Evolutionary conservation across 2,113 vertebrate species (phyloP).

Genomic region (Ibidorhyncha struthersii): DNA sequence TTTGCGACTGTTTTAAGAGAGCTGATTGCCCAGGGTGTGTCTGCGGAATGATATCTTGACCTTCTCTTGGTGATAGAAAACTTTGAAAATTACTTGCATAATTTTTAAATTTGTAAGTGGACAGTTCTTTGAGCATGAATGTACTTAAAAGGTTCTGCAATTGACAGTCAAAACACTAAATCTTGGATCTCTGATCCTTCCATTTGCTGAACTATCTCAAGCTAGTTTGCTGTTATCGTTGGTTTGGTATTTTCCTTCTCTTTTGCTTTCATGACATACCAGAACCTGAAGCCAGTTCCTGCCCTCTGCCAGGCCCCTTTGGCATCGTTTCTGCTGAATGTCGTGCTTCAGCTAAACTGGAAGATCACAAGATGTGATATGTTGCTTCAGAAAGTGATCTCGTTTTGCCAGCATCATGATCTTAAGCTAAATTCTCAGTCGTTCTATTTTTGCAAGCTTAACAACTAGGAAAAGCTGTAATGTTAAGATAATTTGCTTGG

Average conservation of each 20-base stretch:
- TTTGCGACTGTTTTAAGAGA: background rate
- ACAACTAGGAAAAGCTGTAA: slow-evolving; percentile 29
- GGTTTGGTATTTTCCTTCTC: background rate
- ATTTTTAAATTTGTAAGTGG: background rate
- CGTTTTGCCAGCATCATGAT: slow-evolving; percentile 61
- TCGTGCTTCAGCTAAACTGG: background rate
- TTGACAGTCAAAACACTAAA: background rate
- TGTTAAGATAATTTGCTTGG: slow-evolving; percentile 36
- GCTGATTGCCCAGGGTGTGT: background rate
- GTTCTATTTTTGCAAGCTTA: slow-evolving; percentile 37
- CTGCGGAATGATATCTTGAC: background rate
- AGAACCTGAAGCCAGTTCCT: background rate
- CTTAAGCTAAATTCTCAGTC: slow-evolving; percentile 39
- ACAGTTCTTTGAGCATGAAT: background rate
- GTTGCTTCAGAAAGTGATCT: slow-evolving; percentile 29
- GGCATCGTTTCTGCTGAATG: background rate
- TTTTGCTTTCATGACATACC: slow-evolving; percentile 1
- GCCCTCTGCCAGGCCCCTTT: background rate
- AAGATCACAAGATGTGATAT: background rate
- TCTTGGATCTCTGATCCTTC: background rate
- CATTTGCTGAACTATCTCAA: background rate
- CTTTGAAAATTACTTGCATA: background rate
- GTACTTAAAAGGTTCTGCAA: background rate
- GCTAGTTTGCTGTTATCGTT: background rate
- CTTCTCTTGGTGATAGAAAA: background rate